Evolutionary conservation across 2,797 vertebrate genomes (phyloP).

Genomic region (Ibycter americanus): DNA sequence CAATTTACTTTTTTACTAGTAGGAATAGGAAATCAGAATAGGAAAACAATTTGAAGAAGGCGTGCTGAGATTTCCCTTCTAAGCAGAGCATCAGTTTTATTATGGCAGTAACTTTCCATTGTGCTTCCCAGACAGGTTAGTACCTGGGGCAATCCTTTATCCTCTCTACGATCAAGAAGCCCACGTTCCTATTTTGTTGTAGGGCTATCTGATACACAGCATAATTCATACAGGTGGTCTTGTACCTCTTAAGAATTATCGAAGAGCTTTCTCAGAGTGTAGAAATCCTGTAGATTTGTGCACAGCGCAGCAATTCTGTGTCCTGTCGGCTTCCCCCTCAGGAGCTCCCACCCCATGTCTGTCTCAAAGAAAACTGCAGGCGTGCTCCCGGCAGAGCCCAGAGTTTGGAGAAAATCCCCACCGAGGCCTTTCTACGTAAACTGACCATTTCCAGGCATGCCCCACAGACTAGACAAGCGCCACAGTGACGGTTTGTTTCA

Average conservation of each 20-base stretch:
- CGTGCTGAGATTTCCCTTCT: background rate
- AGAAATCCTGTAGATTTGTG: background rate
- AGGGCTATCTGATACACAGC: background rate
- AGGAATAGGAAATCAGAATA: no score
- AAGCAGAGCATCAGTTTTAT: background rate
- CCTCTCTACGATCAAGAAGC: accelerated
- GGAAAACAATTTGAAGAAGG: background rate
- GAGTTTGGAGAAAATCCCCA: background rate
- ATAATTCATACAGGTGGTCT: background rate
- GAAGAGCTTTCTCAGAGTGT: background rate
- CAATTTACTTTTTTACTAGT: background rate
- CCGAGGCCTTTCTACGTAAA: background rate
- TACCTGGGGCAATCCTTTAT: background rate
- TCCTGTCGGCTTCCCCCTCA: background rate
- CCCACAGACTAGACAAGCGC: background rate
- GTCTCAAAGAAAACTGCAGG: background rate
- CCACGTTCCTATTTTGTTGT: accelerated
- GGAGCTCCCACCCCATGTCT: background rate
- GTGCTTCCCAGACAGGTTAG: background rate
- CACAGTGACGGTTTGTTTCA: background rate
- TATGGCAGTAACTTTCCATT: accelerated
- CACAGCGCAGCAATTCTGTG: background rate
- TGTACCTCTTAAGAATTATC: background rate
- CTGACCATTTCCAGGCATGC: background rate
- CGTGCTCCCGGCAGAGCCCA: background rate